Percentiles rank a stretch among this genome's conserved stretches.
Evolutionary conservation across 92 coral and sea anemone genomes (phyloP).

Genomic region (Epizoanthus ramosus): DNA sequence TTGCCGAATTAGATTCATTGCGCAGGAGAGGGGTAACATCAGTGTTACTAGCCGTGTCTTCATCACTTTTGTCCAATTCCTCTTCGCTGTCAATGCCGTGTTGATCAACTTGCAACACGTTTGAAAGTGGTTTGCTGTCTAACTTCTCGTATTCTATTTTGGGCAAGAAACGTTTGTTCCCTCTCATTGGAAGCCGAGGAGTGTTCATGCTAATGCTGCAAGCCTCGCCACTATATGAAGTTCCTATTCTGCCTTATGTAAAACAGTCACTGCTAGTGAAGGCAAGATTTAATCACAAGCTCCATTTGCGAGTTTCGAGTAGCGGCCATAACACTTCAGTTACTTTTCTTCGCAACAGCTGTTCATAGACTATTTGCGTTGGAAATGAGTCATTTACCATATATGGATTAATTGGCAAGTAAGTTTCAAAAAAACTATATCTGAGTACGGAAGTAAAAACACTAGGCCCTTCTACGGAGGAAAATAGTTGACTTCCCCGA

Average conservation of each 20-base stretch:
- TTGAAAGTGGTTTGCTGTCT: conserved; percentile 24
- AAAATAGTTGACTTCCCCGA: too few species aligned
- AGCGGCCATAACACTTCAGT: not conserved
- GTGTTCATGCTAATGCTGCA: conserved; percentile 12
- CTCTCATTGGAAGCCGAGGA: conserved; percentile 32
- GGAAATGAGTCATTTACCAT: conserved; percentile 18
- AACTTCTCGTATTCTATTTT: conserved; percentile 74
- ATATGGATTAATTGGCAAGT: conserved; percentile 18
- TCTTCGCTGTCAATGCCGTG: conserved; percentile 42
- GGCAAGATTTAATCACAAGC: not conserved
- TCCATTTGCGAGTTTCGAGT: conserved; percentile 19
- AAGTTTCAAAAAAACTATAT: not conserved
- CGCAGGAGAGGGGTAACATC: conserved; percentile 41
- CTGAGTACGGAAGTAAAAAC: not conserved
- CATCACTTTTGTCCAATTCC: conserved; percentile 36
- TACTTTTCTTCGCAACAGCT: conserved; percentile 6
- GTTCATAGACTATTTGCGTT: conserved; percentile 33
- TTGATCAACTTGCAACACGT: conserved; percentile 36
- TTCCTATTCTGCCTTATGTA: not conserved
- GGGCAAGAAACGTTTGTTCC: conserved; percentile 77
- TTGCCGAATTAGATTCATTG: conserved; percentile 15
- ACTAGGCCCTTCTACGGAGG: not conserved
- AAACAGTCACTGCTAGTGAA: not conserved
- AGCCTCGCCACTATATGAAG: not conserved
- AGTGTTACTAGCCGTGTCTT: conserved; percentile 17